Evolutionary conservation across 2,113 vertebrate genomes (phyloP), one percentile per base, ranked within the genome.

Genomic region (Hucho hucho): DNA sequence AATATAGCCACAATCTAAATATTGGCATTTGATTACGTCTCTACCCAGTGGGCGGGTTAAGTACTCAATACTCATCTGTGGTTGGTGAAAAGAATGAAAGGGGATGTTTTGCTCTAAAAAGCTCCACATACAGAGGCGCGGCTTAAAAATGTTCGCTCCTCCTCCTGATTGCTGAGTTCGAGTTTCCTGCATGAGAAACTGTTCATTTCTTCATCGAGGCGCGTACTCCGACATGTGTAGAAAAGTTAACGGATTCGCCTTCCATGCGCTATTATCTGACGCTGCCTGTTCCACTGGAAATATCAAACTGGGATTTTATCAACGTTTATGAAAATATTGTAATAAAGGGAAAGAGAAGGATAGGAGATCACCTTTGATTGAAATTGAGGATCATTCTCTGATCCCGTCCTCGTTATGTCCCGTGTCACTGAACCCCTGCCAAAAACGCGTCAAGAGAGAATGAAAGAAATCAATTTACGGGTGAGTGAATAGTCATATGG

Each of bases 401-500:
- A 75, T 74, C 69, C 67, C 77, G 77, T 72, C 67, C 69, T 80
- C 82, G 80, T 69, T n/a, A 89, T 89, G 87, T 89, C 87, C 80
- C 87, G 87, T 70, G 75, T 77, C 66, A 83, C 82, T 72, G 87
- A 86, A 25, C 46, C 84, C 32, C 72, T 75, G 78, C 88, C 86
- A 73, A 89, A 88, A 83, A 82, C 76, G 49, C 91, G 90, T 72
- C 87, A 89, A 74, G 90, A 93, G 81, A 93, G 90, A 88, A 93
- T 94, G 89, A 94, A 92, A 81, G 93, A 93, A 73, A 90, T 87
- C 32, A 93, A 90, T 78, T 67, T 84, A 64, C 91, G 91, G 92
- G 93, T 93, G 84, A 92, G 92, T 82, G 13, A 69, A 43, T 71
- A 22, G 22, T 1, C 29, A 53, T 14, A 13, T 18, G 49, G 49